Conservation (phyloP, 2,113 vertebrate genomes). For the Clarias gariepinus region DNA sequence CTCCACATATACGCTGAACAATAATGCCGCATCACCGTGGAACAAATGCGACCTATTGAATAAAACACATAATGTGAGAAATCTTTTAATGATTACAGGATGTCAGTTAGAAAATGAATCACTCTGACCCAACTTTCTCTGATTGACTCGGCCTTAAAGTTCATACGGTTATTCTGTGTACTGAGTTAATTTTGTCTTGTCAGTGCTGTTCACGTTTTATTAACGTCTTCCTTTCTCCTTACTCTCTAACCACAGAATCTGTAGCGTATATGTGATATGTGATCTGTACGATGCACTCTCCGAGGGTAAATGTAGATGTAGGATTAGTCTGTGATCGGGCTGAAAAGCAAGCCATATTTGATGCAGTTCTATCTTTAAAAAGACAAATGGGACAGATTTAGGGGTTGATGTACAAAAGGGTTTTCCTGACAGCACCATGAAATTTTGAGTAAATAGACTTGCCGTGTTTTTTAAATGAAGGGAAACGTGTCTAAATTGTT, state of each 20-base stretch:
- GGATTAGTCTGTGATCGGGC: background rate
- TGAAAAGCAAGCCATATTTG: background rate
- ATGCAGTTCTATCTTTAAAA: background rate
- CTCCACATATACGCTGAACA: background rate
- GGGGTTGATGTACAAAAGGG: background rate
- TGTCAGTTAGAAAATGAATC: constrained; percentile 32
- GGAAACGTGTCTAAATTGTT: background rate
- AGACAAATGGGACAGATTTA: background rate
- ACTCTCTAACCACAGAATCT: constrained; percentile 4
- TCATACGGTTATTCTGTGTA: background rate
- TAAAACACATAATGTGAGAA: background rate
- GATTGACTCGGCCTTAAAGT: background rate
- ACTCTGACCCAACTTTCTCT: background rate
- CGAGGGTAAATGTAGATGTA: background rate
- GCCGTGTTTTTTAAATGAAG: background rate
- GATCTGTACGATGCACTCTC: background rate
- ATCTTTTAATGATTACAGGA: background rate
- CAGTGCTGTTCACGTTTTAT: constrained; percentile 10
- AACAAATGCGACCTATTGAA: background rate
- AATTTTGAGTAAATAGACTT: background rate
- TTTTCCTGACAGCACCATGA: background rate
- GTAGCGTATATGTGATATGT: background rate
- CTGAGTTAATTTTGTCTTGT: background rate
- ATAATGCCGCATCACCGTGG: background rate
- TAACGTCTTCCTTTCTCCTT: background rate